These are phyloP conservation scores for Capromys pilorides DNA, from an alignment of 2,797 vertebrate species.

Conservation along the genomic window DNA sequence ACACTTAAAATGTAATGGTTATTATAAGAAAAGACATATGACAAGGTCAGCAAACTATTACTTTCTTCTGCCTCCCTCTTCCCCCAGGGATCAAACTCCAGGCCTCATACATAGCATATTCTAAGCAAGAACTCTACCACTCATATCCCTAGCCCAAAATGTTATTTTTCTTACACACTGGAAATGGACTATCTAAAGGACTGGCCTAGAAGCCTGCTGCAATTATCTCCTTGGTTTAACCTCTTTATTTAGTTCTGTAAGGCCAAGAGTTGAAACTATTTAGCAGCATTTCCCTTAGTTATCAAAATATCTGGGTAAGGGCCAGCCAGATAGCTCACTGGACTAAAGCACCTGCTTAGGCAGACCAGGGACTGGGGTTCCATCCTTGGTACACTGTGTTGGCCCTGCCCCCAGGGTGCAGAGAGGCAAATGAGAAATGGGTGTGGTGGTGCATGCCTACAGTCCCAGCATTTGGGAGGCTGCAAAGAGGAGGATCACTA, in stretches of 20 bases:
- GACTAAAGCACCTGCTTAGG: no score
- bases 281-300: conserved; percentile 41
- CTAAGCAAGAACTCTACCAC: neutral
- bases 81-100: neutral
- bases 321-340: no score
- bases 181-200: neutral
- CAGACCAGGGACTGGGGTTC: no score
- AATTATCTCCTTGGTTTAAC: conserved; percentile 55
- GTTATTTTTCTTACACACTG: neutral
- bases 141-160: neutral
- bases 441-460: no score
- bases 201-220: neutral
- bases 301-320: neutral
- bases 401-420: no score
- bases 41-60: neutral
- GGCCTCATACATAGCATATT: neutral
- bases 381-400: no score
- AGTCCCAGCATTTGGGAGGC: no score
- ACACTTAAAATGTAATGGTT: neutral
- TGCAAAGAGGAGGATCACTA: no score
- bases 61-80: neutral
- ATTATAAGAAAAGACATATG: neutral
- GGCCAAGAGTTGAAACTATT: conserved; percentile 28
- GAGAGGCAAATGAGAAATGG: no score
- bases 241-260: neutral